Base-by-base conservation (phyloP, 2,888 invertebrate genomes). In the Didymodactylos carnosus region DNA sequence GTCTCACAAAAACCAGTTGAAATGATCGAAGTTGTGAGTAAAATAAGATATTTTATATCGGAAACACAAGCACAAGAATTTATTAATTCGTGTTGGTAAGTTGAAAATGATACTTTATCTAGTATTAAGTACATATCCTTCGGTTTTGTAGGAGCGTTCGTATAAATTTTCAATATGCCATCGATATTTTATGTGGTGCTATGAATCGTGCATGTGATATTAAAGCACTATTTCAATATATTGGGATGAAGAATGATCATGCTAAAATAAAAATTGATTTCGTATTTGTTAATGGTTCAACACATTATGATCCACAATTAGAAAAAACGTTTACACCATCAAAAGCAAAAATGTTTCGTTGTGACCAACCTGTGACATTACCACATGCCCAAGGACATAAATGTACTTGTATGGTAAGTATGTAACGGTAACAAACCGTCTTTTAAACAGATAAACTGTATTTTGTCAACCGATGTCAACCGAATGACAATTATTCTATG, bases 181-280 rank as follows among this genome's bases (percentile, higher is more conserved):
- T 74, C 23, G 74, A 74, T 53, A 8, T 74, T 27, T 25, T 74
- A 25, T 74, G 74, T 74, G 74, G 74, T 13, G 46, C 71, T 25
- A 46, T 71, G 25, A 46, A 40, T 23, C 71, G 71, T 5, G 40
- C 40, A 23, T 74, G 74, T 43, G 46, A 70, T 4, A 39, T 62
- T n/a, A 39, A 71, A 46, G 69, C 39, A 69, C 41, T 74, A 25
- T 71, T 74, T 16, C 25, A 62, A 25, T 74, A 71, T 46, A 41
- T 74, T 27, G 74, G 74, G 6, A 27, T 53, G 11, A 29, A 62
- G 25, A 74, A 74, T 62, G 25, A 35, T 13, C 74, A 74, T 71
- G 23, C 74, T n/a, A 71, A 71, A 8, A 71, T 74, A 39, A 46
- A 39, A 39, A 71, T 74, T 39, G 40, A 74, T 39, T 71, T 74